These are phyloP conservation scores for Dexiosoma caninum DNA, from an alignment of 2,888 invertebrate genomes.

Conservation along the genomic window DNA sequence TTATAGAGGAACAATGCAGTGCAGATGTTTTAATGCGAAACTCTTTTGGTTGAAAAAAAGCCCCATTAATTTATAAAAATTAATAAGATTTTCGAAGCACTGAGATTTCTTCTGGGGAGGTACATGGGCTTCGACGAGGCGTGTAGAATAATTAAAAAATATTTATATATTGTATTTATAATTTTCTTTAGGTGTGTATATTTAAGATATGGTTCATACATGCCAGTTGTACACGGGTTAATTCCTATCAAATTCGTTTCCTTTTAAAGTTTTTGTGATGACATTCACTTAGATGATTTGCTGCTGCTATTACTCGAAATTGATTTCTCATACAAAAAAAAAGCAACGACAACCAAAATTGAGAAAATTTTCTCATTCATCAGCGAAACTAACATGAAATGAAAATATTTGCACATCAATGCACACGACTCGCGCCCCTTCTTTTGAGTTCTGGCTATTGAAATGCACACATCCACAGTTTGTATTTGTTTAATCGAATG, in stretches of 20 bases:
- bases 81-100: too few species aligned
- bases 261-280: constrained; percentile 68
- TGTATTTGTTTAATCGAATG: constrained; percentile 57
- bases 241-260: constrained; percentile 70
- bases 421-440: constrained; percentile 64
- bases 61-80: too few species aligned
- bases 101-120: too few species aligned
- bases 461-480: constrained; percentile 7
- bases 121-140: too few species aligned
- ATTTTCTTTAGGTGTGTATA: constrained; percentile 31
- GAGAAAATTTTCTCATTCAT: constrained; percentile 57
- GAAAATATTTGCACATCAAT: constrained; percentile 70
- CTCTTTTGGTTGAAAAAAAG: too few species aligned
- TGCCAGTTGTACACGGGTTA: constrained; percentile 32
- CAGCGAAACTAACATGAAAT: constrained; percentile 67
- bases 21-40: too few species aligned
- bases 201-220: constrained; percentile 3
- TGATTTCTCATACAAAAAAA: constrained; percentile 67
- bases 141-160: too few species aligned
- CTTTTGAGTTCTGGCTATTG: constrained; percentile 1
- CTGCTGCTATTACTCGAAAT: constrained; percentile 65
- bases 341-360: not conserved
- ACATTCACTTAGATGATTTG: constrained; percentile 52
- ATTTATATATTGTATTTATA: constrained; percentile 9
- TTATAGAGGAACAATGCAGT: too few species aligned